Conservation (phyloP, 2,113 vertebrate species). For the Cichladusa arquata region DNA sequence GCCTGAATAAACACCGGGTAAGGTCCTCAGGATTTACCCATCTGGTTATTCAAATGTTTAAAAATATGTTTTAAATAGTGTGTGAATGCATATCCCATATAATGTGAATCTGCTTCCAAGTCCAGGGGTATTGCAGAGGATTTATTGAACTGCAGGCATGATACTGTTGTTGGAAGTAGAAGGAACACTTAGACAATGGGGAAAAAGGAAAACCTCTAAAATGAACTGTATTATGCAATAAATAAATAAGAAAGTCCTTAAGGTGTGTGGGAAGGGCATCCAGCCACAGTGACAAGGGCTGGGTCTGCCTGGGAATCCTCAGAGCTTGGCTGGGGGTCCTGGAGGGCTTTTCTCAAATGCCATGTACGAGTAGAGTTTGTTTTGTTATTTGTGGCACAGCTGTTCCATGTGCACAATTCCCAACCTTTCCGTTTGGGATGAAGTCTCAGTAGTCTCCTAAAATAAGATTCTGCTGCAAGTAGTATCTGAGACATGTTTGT, state of each 20-base stretch:
- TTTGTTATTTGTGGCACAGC: neutral
- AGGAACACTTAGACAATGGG: neutral
- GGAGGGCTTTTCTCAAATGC: neutral
- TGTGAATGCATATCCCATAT: neutral
- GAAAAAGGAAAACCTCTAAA: neutral
- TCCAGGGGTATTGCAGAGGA: neutral
- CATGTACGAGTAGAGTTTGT: neutral
- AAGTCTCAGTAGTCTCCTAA: neutral
- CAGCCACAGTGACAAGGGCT: neutral
- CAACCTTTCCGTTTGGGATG: neutral
- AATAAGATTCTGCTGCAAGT: neutral
- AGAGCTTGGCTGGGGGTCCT: neutral
- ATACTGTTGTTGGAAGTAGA: neutral
- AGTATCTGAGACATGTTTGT: neutral
- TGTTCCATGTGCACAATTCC: neutral
- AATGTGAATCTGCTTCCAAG: neutral
- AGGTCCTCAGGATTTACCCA: conserved; percentile 30
- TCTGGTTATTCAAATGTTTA: conserved; percentile 47
- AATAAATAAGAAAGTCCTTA: neutral
- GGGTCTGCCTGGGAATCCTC: neutral
- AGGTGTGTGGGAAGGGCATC: neutral
- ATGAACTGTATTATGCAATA: neutral
- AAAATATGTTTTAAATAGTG: conserved; percentile 14
- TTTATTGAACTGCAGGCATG: neutral
- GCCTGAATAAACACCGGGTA: conserved; percentile 44